A percentile compares a stretch with the other conserved stretches of the same genome.
Conservation (phyloP, 2,888 invertebrate genomes). For the Ormyrus nitidulus region DNA sequence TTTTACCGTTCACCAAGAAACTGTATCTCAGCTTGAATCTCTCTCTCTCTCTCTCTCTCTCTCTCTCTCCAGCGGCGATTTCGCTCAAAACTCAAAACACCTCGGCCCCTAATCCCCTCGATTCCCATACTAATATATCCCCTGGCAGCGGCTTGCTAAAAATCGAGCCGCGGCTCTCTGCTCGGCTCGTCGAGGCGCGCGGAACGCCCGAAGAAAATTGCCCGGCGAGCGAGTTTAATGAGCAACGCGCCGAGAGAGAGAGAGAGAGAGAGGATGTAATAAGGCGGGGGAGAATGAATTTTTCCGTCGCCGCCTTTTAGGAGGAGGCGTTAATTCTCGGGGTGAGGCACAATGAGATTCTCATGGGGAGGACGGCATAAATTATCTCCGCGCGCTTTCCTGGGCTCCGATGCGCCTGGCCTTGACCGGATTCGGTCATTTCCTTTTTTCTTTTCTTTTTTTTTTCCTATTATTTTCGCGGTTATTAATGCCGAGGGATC, state of each 20-base stretch:
- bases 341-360: constrained; percentile 1
- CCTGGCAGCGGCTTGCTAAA: no score
- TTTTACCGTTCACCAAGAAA: no score
- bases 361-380: neutral
- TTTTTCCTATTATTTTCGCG: constrained; percentile 8
- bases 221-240: constrained; percentile 28
- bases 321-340: constrained; percentile 42
- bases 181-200: no score
- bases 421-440: neutral
- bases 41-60: no score
- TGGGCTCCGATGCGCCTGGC: neutral
- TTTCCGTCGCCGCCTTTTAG: neutral
- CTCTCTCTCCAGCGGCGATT: no score
- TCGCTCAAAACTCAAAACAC: no score
- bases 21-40: no score
- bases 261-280: neutral
- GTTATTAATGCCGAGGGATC: neutral
- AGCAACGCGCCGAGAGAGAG: constrained; percentile 27
- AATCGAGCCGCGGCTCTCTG: no score
- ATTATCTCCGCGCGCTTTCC: neutral
- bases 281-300: constrained; percentile 13
- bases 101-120: no score
- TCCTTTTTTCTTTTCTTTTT: neutral
- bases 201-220: constrained; percentile 25
- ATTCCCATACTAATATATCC: no score